phyloP scores from a whole-genome alignment of 2,888 invertebrate genomes.

The Catocala sponsa region DNA sequence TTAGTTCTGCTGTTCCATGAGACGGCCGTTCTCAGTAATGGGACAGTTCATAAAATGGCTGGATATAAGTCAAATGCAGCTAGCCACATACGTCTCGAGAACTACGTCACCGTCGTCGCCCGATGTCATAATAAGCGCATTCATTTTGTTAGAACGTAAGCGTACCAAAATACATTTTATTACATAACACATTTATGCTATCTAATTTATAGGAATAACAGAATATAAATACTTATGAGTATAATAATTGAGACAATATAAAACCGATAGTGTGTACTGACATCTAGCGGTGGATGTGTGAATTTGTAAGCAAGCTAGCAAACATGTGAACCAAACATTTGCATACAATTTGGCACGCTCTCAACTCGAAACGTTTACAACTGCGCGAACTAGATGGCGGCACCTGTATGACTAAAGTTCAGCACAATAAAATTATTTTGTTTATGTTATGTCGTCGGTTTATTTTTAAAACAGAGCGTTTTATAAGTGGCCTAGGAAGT shows the following conservation, averaged over 20 bases:
- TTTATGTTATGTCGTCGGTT: slow-evolving; percentile 73
- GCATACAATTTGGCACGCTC: slow-evolving; percentile 56
- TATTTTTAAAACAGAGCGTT: slow-evolving; percentile 83
- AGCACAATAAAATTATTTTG: slow-evolving; percentile 63
- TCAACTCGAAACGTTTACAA: slow-evolving; percentile 62
- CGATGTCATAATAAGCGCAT: slow-evolving; percentile 33
- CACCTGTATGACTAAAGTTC: slow-evolving; percentile 45
- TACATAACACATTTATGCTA: slow-evolving; percentile 25
- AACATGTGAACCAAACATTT: slow-evolving; percentile 25
- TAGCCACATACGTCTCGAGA: slow-evolving; percentile 13
- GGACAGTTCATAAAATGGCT: too few relatives aligned
- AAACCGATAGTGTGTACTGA: slow-evolving; percentile 23
- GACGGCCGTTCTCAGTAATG: too few relatives aligned
- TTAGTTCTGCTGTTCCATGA: too few relatives aligned
- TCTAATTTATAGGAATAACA: slow-evolving; percentile 30
- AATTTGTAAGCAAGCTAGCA: slow-evolving; percentile 21
- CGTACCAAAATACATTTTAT: slow-evolving; percentile 41
- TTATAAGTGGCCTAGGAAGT: slow-evolving; percentile 85
- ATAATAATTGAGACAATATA: too few relatives aligned
- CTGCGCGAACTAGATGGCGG: slow-evolving; percentile 67
- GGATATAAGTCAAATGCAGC: slow-evolving; percentile 10
- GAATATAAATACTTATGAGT: slow-evolving; percentile 18
- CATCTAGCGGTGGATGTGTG: slow-evolving; percentile 47
- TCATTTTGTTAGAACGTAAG: slow-evolving; percentile 29
- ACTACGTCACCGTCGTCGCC: slow-evolving; percentile 21